phyloP scores from a whole-genome alignment of 2,888 invertebrate genomes.

The Antitype chi region DNA sequence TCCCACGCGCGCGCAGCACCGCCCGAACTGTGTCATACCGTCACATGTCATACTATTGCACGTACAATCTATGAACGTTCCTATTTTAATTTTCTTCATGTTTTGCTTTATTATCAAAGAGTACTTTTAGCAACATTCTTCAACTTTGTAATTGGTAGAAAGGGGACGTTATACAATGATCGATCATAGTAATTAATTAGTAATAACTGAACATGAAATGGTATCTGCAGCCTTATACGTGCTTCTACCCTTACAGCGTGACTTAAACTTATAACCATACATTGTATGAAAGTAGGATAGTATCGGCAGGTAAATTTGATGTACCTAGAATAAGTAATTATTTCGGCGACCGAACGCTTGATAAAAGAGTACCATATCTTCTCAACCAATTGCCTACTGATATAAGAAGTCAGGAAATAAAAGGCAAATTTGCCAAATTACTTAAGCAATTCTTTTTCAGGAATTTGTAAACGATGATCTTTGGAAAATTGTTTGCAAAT shows the following conservation, averaged over 20 bases:
- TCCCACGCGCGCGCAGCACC: conserved; percentile 8
- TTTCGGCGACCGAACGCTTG: too few species aligned
- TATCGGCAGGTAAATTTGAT: too few species aligned
- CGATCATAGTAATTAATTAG: background rate
- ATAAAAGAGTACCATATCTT: too few species aligned
- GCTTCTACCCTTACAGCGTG: background rate
- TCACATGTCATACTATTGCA: conserved; percentile 2
- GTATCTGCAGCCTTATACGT: background rate
- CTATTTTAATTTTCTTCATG: background rate
- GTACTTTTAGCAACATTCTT: background rate
- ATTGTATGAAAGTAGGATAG: background rate
- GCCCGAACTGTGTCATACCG: conserved; percentile 1
- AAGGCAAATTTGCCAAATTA: too few species aligned
- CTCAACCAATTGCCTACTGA: too few species aligned
- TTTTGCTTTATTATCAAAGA: background rate
- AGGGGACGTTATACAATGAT: background rate
- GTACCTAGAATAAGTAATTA: too few species aligned
- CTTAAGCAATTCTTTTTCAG: too few species aligned
- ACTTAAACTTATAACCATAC: too few species aligned
- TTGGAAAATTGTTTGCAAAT: too few species aligned
- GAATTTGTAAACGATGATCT: too few species aligned
- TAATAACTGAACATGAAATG: background rate
- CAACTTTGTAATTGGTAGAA: background rate
- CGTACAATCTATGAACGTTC: background rate
- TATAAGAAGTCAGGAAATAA: too few species aligned